Percentiles rank a stretch among this genome's conserved stretches.
phyloP scores from a whole-genome alignment of 2,113 vertebrate species.

The Prietella phreatophila region DNA sequence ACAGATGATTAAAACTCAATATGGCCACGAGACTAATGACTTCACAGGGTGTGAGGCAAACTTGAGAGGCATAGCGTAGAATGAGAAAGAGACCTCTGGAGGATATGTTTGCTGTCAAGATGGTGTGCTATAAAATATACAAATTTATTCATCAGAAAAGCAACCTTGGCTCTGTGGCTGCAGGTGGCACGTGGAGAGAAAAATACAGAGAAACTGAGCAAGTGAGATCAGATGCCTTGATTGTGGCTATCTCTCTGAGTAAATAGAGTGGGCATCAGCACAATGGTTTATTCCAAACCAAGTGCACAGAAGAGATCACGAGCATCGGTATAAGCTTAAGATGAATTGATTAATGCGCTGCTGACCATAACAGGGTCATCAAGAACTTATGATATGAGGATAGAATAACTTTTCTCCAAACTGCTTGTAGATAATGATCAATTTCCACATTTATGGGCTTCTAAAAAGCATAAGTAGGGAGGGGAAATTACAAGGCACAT shows the following conservation, averaged over 20 bases:
- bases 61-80: conserved; percentile 63
- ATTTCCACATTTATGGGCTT: neutral
- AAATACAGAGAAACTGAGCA: conserved; percentile 26
- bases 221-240: neutral
- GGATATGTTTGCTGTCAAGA: conserved; percentile 62
- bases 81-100: conserved; percentile 62
- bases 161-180: conserved; percentile 59
- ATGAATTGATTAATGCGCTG: neutral
- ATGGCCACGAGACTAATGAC: conserved; percentile 73
- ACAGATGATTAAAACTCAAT: conserved; percentile 77
- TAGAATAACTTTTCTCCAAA: neutral
- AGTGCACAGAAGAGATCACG: neutral
- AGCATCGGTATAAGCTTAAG: neutral
- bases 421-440: neutral
- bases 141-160: conserved; percentile 75
- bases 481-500: neutral
- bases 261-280: conserved; percentile 16
- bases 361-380: neutral
- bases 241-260: conserved; percentile 18
- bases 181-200: conserved; percentile 63
- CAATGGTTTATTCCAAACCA: neutral
- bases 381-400: neutral
- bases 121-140: conserved; percentile 73
- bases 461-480: neutral
- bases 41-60: conserved; percentile 70